Percentiles rank a stretch among this genome's conserved stretches.
These are phyloP conservation scores for Actinopyga echinites DNA, from an alignment of 53 echinoderm and acorn worm genomes.

Conservation along the genomic window DNA sequence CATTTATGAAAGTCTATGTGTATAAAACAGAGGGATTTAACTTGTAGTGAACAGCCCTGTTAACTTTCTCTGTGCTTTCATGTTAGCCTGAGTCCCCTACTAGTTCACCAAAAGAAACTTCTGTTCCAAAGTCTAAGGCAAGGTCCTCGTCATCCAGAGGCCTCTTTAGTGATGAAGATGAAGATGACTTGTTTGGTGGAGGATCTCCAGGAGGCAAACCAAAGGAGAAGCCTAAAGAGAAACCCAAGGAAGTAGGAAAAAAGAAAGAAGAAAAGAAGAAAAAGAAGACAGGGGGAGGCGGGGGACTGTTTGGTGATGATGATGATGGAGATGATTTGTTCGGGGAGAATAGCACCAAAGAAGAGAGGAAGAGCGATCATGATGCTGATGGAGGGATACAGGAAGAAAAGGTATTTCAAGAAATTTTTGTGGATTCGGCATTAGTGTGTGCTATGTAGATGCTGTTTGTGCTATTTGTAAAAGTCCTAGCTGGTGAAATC, in stretches of 20 bases:
- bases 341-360: constrained; percentile 43
- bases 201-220: background rate
- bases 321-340: constrained; percentile 35
- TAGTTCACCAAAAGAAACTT: constrained; percentile 43
- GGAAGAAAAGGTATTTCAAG: background rate
- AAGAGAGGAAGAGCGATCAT: background rate
- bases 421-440: background rate
- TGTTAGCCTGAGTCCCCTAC: constrained; percentile 44
- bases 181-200: constrained; percentile 69
- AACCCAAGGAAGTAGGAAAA: constrained; percentile 30
- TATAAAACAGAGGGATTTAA: background rate
- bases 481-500: too few species aligned
- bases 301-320: constrained; percentile 55
- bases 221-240: constrained; percentile 12
- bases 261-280: background rate
- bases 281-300: constrained; percentile 27
- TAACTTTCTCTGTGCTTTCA: constrained; percentile 77
- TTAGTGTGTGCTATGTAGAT: too few species aligned
- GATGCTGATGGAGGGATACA: too few species aligned
- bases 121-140: constrained; percentile 28
- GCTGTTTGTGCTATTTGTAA: too few species aligned
- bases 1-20: background rate
- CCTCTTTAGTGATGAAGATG: constrained; percentile 69
- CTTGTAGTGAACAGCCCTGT: constrained; percentile 44
- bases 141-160: constrained; percentile 59